These are phyloP conservation scores for Falco rusticolus DNA, from an alignment of 2,797 vertebrate species.

Conservation along the genomic window DNA sequence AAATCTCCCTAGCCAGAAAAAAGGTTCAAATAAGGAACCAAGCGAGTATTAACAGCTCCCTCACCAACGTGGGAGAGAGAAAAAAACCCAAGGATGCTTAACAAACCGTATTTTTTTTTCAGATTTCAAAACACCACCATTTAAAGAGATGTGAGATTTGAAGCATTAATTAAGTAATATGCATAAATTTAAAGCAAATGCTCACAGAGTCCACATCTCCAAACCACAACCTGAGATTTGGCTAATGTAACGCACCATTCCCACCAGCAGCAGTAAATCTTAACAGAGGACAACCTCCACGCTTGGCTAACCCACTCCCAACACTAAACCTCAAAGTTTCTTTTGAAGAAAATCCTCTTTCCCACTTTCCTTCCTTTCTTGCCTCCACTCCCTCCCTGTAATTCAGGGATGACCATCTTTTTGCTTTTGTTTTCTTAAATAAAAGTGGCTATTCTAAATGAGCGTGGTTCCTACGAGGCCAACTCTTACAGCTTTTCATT, in stretches of 20 bases:
- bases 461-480: neutral
- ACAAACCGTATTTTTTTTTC: neutral
- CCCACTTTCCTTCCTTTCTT: neutral
- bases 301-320: neutral
- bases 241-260: slow-evolving; percentile 10
- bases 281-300: neutral
- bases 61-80: neutral
- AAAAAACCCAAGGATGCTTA: slow-evolving; percentile 25
- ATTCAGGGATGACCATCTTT: neutral
- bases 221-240: slow-evolving; percentile 24
- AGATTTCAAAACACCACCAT: slow-evolving; percentile 39
- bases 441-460: neutral
- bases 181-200: slow-evolving; percentile 39
- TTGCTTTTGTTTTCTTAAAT: neutral
- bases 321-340: slow-evolving; percentile 11
- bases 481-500: neutral
- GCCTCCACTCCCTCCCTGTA: neutral
- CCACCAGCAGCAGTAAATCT: neutral
- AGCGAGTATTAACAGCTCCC: slow-evolving; percentile 6
- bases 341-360: slow-evolving; percentile 35
- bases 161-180: slow-evolving; percentile 41
- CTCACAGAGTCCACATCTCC: slow-evolving; percentile 14
- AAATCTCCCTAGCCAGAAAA: neutral
- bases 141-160: slow-evolving; percentile 34
- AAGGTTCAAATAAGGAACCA: neutral